Conservation (phyloP, 1,140 invertebrate genomes). For the Vanessa atalanta region DNA sequence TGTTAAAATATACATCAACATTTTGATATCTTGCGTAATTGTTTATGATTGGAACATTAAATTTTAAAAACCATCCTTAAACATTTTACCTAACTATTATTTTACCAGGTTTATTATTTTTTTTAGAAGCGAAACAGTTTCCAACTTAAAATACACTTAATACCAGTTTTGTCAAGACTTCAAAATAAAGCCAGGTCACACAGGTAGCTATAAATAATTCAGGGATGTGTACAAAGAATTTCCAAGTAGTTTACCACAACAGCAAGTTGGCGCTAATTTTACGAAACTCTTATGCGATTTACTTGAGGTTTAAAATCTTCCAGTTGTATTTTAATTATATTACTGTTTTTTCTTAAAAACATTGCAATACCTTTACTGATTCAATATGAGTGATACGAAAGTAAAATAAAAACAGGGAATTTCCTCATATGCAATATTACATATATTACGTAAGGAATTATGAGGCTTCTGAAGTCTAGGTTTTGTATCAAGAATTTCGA, state of each 20-base stretch:
- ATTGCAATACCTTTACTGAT: no score
- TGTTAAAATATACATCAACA: no score
- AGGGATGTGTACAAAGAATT: slow-evolving; percentile 8
- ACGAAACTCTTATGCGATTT: slow-evolving; percentile 6
- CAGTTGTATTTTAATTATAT: background rate
- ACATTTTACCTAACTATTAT: no score
- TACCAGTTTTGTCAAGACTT: background rate
- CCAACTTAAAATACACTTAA: background rate
- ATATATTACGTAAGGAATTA: no score
- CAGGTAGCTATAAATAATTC: slow-evolving; percentile 6
- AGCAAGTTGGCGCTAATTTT: slow-evolving; percentile 9
- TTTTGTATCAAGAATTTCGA: no score
- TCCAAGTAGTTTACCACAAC: slow-evolving; percentile 13
- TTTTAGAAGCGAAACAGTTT: background rate
- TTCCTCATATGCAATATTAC: no score
- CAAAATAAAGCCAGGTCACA: slow-evolving; percentile 8
- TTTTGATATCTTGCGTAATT: no score
- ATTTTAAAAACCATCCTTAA: no score
- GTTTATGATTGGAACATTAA: no score
- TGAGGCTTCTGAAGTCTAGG: no score
- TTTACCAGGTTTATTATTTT: background rate
- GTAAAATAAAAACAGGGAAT: no score
- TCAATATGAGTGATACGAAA: no score
- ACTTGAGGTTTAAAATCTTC: background rate
- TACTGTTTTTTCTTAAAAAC: background rate